Conservation (phyloP, 2,113 vertebrate genomes). For the Parus major region DNA sequence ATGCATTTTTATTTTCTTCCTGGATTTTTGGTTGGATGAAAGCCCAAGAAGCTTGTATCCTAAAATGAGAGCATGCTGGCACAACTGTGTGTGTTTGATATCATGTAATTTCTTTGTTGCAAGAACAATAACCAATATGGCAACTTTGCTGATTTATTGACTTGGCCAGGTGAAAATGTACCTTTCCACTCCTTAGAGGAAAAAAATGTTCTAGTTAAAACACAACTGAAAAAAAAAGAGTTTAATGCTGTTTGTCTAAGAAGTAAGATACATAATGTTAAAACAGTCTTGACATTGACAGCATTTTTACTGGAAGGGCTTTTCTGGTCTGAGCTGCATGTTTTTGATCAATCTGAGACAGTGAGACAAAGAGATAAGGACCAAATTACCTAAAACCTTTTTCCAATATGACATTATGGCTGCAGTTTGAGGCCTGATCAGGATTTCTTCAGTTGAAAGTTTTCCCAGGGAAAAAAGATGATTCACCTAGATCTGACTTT, state of each 20-base stretch:
- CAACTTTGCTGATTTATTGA: not conserved
- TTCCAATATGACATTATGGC: not conserved
- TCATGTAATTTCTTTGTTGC: not conserved
- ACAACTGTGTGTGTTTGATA: not conserved
- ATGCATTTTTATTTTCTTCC: not conserved
- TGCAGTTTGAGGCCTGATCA: not conserved
- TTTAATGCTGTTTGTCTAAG: not conserved
- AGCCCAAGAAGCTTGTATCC: not conserved
- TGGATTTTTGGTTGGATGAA: not conserved
- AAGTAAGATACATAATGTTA: not conserved
- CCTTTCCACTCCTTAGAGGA: not conserved
- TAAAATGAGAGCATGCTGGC: not conserved
- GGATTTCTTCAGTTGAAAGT: not conserved
- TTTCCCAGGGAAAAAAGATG: not conserved
- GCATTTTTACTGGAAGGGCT: not conserved
- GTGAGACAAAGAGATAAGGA: not conserved
- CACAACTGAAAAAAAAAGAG: rapidly evolving
- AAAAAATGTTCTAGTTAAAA: not conserved
- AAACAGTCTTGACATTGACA: not conserved
- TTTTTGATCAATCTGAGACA: not conserved
- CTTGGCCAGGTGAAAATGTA: not conserved
- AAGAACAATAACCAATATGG: not conserved
- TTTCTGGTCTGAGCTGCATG: not conserved
- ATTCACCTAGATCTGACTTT: not conserved
- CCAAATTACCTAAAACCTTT: not conserved